A percentile compares a stretch with the other conserved stretches of the same genome.
These are phyloP conservation scores for Bothrops jararaca DNA, from an alignment of 2,113 vertebrate genomes.

Conservation along the genomic window DNA sequence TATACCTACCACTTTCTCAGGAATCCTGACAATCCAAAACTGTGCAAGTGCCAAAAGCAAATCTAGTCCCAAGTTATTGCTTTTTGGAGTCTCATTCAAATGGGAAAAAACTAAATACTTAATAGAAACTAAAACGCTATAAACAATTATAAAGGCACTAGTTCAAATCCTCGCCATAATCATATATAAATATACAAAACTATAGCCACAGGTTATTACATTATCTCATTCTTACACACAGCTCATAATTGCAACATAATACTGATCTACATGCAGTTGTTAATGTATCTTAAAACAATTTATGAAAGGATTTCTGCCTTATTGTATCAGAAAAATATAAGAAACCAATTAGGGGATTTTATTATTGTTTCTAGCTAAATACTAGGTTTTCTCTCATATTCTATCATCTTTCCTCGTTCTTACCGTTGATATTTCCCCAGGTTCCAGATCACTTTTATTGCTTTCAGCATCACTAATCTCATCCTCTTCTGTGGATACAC, in stretches of 20 bases:
- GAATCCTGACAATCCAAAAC: constrained; percentile 6
- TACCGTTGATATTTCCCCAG: constrained; percentile 71
- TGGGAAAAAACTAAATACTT: background rate
- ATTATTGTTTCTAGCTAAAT: background rate
- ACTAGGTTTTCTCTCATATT: constrained; percentile 39
- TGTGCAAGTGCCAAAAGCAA: background rate
- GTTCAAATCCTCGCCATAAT: background rate
- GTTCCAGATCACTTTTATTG: constrained; percentile 70
- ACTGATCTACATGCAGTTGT: background rate
- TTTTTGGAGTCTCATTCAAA: background rate
- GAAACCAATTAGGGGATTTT: background rate
- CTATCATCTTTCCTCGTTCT: constrained; percentile 55
- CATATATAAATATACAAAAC: background rate
- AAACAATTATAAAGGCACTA: background rate
- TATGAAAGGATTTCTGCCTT: background rate
- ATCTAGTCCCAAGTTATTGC: background rate
- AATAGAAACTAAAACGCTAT: background rate
- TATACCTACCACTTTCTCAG: constrained; percentile 7
- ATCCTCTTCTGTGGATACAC: constrained; percentile 66
- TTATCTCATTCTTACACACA: background rate
- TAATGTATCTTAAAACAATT: background rate
- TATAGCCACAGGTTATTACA: background rate
- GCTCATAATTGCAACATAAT: background rate
- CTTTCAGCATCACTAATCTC: constrained; percentile 69
- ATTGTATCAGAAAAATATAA: background rate